Conservation (phyloP, 2,113 vertebrate species). For the Microcebus murinus region DNA sequence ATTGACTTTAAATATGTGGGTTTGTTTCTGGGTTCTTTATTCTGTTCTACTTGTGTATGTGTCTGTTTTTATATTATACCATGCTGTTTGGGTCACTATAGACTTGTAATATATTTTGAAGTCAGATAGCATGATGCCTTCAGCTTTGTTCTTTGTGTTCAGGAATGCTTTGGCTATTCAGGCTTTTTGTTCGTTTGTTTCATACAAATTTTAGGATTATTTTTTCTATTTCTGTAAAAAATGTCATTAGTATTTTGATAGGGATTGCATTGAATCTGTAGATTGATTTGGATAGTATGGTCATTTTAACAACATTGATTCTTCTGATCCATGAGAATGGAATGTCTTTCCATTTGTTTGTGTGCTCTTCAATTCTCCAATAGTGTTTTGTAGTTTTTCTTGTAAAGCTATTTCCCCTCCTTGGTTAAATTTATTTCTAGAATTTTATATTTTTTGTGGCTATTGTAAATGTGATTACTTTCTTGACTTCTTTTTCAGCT, state of each 20-base stretch:
- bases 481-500: neutral
- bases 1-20: no score
- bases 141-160: neutral
- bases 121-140: neutral
- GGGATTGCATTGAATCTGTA: neutral
- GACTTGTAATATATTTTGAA: no score
- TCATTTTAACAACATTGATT: neutral
- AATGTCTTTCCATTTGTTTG: neutral
- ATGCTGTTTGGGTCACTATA: no score
- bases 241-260: neutral
- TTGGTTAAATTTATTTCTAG: neutral
- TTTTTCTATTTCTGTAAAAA: neutral
- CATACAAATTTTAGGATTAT: neutral
- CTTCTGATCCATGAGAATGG: neutral
- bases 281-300: neutral
- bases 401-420: neutral
- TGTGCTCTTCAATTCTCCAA: neutral
- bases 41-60: no score
- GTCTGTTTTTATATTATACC: no score
- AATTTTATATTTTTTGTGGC: neutral
- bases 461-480: neutral
- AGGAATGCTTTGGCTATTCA: neutral
- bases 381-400: neutral
- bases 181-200: neutral
- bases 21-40: no score